phyloP scores from a whole-genome alignment of 2,888 invertebrate species.

The Drosophila ochracea region DNA sequence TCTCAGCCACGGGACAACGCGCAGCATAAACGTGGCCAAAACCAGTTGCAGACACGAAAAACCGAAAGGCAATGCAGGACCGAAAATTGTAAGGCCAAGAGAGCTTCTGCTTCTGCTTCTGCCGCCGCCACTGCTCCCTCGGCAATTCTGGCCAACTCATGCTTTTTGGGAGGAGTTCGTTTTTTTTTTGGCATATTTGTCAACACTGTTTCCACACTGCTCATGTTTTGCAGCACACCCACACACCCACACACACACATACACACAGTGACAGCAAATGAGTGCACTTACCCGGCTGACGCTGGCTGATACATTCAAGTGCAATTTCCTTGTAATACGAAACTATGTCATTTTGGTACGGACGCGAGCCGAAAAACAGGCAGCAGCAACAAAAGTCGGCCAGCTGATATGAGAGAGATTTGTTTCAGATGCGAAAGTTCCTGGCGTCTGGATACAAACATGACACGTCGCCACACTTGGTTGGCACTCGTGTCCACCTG shows the following conservation, averaged over 20 bases:
- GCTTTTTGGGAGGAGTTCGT: constrained; percentile 38
- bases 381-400: constrained; percentile 22
- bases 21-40: constrained; percentile 60
- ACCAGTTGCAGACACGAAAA: constrained; percentile 21
- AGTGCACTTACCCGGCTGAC: constrained; percentile 32
- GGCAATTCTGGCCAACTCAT: constrained; percentile 52
- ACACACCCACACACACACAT: background rate
- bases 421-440: constrained; percentile 34
- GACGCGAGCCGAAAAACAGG: constrained; percentile 44
- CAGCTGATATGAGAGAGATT: constrained; percentile 44
- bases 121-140: constrained; percentile 2
- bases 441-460: constrained; percentile 67
- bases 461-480: constrained; percentile 73
- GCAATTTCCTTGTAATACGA: constrained; percentile 82
- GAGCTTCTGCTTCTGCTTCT: constrained; percentile 1
- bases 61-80: background rate
- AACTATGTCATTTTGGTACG: constrained; percentile 77
- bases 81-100: background rate
- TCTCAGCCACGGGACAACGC: constrained; percentile 60
- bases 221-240: constrained; percentile 27
- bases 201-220: constrained; percentile 69
- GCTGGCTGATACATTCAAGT: constrained; percentile 74
- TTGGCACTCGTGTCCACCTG: constrained; percentile 68
- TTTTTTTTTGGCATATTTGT: constrained; percentile 75
- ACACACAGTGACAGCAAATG: constrained; percentile 4